Conservation (phyloP, 1,140 invertebrate species). For the Heliothis virescens region DNA sequence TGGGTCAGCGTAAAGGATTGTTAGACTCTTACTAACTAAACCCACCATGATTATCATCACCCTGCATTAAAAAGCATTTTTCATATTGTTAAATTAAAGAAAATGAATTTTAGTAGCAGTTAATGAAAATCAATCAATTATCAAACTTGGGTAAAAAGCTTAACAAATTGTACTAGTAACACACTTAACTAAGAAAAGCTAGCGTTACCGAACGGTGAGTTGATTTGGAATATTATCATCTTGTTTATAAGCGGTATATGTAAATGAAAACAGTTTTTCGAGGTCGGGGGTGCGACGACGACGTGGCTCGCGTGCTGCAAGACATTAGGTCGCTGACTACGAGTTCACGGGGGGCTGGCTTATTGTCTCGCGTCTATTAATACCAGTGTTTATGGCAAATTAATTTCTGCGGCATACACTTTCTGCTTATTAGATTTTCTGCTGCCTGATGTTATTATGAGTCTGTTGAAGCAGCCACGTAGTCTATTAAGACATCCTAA, state of each 20-base stretch:
- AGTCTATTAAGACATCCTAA: too few relatives aligned
- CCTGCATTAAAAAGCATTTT: too few relatives aligned
- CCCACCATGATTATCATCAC: too few relatives aligned
- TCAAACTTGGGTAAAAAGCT: too few relatives aligned
- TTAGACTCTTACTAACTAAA: too few relatives aligned
- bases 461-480: background rate
- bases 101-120: too few relatives aligned
- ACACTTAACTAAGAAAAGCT: background rate
- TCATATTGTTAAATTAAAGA: too few relatives aligned
- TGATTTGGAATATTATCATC: constrained; percentile 52
- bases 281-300: constrained; percentile 67
- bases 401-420: constrained; percentile 65
- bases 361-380: constrained; percentile 83
- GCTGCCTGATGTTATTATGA: background rate
- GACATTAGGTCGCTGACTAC: constrained; percentile 75
- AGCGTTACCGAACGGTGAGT: background rate
- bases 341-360: constrained; percentile 68
- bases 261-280: constrained; percentile 60
- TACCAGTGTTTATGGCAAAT: constrained; percentile 78
- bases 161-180: too few relatives aligned
- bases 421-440: constrained; percentile 26
- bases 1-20: too few relatives aligned
- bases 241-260: constrained; percentile 59
- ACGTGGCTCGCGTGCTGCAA: constrained; percentile 72
- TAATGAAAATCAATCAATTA: too few relatives aligned